These are phyloP conservation scores for Sweltsa coloradensis DNA, from an alignment of 1,140 invertebrate genomes.

Conservation along the genomic window DNA sequence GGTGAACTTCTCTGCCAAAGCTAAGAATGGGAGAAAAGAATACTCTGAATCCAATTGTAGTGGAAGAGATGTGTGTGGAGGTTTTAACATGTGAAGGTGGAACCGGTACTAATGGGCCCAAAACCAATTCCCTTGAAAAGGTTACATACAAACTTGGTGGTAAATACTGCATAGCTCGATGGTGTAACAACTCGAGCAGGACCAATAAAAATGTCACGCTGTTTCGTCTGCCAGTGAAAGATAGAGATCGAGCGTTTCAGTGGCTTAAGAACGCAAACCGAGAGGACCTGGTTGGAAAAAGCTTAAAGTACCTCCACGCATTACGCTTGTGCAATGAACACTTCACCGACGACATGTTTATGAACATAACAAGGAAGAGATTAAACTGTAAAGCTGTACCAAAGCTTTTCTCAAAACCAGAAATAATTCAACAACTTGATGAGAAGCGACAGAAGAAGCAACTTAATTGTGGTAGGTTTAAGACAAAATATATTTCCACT, in stretches of 20 bases:
- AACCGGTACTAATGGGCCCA: too few relatives aligned
- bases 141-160: not conserved
- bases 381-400: constrained; percentile 6
- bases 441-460: too few relatives aligned
- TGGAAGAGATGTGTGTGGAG: too few relatives aligned
- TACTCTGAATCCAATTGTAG: too few relatives aligned
- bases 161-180: constrained; percentile 4
- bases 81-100: too few relatives aligned
- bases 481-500: too few relatives aligned
- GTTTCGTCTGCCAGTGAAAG: constrained; percentile 1
- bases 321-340: constrained; percentile 2
- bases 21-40: too few relatives aligned
- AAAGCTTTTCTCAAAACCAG: constrained; percentile 3
- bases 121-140: too few relatives aligned
- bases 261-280: constrained; percentile 6
- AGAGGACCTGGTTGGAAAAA: not conserved
- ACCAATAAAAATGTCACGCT: not conserved
- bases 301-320: not conserved
- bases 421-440: too few relatives aligned
- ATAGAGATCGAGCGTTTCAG: not conserved
- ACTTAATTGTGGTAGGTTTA: too few relatives aligned
- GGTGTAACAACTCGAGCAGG: not conserved
- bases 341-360: constrained; percentile 7
- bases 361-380: constrained; percentile 4
- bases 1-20: too few relatives aligned